Percentiles rank a stretch among this genome's conserved stretches.
Conservation (phyloP, 2,113 vertebrate genomes). For the Labeo catla region DNA sequence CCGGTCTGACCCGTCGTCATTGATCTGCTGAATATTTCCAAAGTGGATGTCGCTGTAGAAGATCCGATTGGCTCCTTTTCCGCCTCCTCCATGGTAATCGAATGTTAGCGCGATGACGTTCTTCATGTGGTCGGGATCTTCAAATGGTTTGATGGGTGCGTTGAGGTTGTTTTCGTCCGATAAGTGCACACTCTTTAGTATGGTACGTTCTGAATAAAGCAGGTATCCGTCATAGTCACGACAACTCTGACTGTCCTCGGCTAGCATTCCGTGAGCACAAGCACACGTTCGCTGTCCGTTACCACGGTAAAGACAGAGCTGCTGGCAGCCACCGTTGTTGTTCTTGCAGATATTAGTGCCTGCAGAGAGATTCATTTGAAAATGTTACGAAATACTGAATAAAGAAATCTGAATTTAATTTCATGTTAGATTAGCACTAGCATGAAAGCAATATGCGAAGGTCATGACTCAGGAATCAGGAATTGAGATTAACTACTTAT, state of each 20-base stretch:
- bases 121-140: slow-evolving; percentile 96
- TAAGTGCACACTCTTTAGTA: slow-evolving; percentile 95
- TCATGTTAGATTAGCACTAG: not conserved
- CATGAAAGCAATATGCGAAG: too few relatives aligned
- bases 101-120: slow-evolving; percentile 95
- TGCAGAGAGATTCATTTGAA: slow-evolving; percentile 57
- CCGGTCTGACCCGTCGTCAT: slow-evolving; percentile 87
- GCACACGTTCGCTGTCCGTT: slow-evolving; percentile 82
- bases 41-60: slow-evolving; percentile 99
- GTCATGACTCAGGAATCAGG: too few relatives aligned
- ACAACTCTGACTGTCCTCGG: slow-evolving; percentile 83
- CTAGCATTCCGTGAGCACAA: slow-evolving; percentile 92
- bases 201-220: slow-evolving; percentile 95
- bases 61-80: slow-evolving; percentile 88
- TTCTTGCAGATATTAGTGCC: slow-evolving; percentile 92
- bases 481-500: too few relatives aligned
- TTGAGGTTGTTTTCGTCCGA: slow-evolving; percentile 96
- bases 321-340: slow-evolving; percentile 90
- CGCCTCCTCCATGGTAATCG: slow-evolving; percentile 85
- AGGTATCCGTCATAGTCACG: slow-evolving; percentile 94
- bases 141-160: slow-evolving; percentile 92
- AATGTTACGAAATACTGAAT: not conserved
- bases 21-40: slow-evolving; percentile 98
- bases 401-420: not conserved
- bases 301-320: slow-evolving; percentile 92